A percentile compares a stretch with the other conserved stretches of the same genome.
phyloP scores from a whole-genome alignment of 1,140 invertebrate species.

The Bombus affinis region DNA sequence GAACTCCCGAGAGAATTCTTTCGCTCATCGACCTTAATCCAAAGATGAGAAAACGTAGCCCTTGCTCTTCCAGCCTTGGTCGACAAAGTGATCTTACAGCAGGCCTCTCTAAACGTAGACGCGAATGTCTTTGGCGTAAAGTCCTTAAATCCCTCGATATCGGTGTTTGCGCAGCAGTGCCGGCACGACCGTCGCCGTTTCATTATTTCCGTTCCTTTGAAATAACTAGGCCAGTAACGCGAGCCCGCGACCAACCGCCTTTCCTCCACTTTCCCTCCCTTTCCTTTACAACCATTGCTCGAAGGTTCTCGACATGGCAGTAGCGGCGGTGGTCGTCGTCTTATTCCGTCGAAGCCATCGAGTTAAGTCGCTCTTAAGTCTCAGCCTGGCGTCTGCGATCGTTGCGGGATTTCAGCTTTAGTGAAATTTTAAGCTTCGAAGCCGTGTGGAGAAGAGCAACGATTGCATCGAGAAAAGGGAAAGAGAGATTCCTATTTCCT shows the following conservation, averaged over 20 bases:
- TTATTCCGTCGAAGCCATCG: slow-evolving; percentile 20
- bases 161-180: slow-evolving; percentile 7
- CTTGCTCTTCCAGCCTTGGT: too few species aligned
- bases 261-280: neutral
- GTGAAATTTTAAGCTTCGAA: slow-evolving; percentile 46
- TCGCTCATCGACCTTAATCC: neutral
- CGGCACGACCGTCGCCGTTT: neutral
- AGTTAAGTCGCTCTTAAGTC: slow-evolving; percentile 46
- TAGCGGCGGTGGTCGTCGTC: neutral
- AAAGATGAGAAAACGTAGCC: neutral
- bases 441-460: slow-evolving; percentile 21
- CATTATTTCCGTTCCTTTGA: slow-evolving; percentile 31
- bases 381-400: slow-evolving; percentile 24
- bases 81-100: neutral
- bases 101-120: neutral
- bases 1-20: neutral
- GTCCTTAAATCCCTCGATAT: slow-evolving; percentile 13
- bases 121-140: neutral
- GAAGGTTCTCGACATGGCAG: neutral
- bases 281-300: neutral
- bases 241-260: neutral
- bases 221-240: slow-evolving; percentile 14
- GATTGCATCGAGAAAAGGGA: slow-evolving; percentile 21
- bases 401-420: slow-evolving; percentile 49
- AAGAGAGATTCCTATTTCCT: neutral